phyloP scores from a whole-genome alignment of 2,888 invertebrate genomes.

The Bruchidius siliquastri region DNA sequence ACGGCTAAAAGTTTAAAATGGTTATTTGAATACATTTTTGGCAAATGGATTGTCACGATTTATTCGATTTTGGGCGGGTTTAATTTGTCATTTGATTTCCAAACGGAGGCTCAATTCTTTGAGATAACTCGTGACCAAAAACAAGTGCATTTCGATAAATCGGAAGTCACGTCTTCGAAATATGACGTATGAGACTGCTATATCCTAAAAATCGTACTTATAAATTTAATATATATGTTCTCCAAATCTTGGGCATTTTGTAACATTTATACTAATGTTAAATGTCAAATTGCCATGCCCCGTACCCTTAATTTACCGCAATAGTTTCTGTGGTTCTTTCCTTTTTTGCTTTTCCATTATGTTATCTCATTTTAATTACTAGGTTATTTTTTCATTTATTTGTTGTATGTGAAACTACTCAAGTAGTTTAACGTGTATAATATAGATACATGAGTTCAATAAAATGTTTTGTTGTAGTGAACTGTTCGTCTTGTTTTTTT shows the following conservation, averaged over 20 bases:
- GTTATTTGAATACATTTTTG: no score
- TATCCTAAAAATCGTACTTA: background rate
- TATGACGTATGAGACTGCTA: background rate
- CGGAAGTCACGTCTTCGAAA: background rate
- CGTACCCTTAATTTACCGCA: background rate
- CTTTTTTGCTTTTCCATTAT: constrained; percentile 1
- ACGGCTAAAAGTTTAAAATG: no score
- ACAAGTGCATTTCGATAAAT: background rate
- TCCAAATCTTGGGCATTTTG: background rate
- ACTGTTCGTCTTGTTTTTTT: constrained; percentile 3
- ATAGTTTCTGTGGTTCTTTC: background rate
- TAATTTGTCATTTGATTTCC: background rate
- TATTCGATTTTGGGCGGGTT: background rate
- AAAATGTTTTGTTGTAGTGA: constrained; percentile 27
- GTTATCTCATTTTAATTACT: background rate
- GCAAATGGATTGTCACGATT: background rate
- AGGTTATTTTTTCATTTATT: constrained; percentile 3
- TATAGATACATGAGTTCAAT: constrained; percentile 20
- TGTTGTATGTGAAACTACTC: constrained; percentile 14
- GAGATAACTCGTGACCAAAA: background rate
- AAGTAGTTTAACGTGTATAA: constrained; percentile 27
- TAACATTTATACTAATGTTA: background rate
- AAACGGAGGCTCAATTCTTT: background rate
- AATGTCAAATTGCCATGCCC: background rate
- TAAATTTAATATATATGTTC: background rate